phyloP scores from a whole-genome alignment of 2,888 invertebrate genomes.

The Timandra comae region DNA sequence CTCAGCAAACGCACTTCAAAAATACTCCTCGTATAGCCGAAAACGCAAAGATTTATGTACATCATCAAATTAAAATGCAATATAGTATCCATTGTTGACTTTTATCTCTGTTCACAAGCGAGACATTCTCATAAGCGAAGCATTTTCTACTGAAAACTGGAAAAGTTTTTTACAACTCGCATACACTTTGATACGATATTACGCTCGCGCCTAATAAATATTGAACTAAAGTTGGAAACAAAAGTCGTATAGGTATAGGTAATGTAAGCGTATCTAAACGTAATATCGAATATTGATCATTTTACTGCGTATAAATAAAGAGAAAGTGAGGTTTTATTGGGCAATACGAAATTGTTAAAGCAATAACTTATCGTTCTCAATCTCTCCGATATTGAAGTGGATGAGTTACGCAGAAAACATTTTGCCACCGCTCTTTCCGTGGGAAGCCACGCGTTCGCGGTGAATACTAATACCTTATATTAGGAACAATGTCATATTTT shows the following conservation, averaged over 20 bases:
- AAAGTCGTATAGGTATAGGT: conserved; percentile 24
- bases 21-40: conserved; percentile 7
- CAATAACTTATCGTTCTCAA: conserved; percentile 66
- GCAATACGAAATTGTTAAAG: conserved; percentile 71
- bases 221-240: conserved; percentile 19
- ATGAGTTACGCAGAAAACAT: conserved; percentile 62
- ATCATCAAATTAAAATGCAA: conserved; percentile 12
- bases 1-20: conserved; percentile 26
- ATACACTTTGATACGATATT: conserved; percentile 9
- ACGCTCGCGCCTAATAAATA: conserved; percentile 7
- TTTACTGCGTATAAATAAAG: conserved; percentile 72
- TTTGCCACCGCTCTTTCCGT: conserved; percentile 36
- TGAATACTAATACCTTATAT: conserved; percentile 52
- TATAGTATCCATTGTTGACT: conserved; percentile 8
- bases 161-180: conserved; percentile 11
- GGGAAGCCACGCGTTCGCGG: conserved; percentile 32
- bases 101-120: conserved; percentile 7
- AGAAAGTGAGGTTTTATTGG: conserved; percentile 71
- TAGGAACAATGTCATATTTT: conserved; percentile 37
- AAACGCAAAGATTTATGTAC: conserved; percentile 3
- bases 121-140: conserved; percentile 4
- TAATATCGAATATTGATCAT: conserved; percentile 70
- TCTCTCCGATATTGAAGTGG: conserved; percentile 67
- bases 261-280: conserved; percentile 37
- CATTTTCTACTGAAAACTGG: conserved; percentile 4